phyloP scores from a whole-genome alignment of 1,140 invertebrate species.

The Microplitis mediator region DNA sequence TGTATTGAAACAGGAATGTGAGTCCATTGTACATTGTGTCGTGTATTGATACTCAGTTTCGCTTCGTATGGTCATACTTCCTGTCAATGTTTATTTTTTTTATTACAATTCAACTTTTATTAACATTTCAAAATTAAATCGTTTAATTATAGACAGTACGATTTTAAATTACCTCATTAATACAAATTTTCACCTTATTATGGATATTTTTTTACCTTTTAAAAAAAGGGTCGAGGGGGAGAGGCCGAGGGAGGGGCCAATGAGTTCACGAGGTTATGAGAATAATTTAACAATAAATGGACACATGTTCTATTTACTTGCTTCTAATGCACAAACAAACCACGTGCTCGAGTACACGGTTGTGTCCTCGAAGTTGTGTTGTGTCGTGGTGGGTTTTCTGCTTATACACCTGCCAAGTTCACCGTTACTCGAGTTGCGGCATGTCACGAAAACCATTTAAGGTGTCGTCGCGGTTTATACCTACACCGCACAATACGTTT shows the following conservation, averaged over 20 bases:
- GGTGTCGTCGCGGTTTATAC: constrained; percentile 16
- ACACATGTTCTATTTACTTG: neutral
- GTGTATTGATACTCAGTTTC: neutral
- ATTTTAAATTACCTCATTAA: too few species aligned
- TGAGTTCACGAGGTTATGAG: neutral
- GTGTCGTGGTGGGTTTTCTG: constrained; percentile 15
- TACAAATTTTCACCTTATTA: too few species aligned
- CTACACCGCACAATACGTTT: neutral
- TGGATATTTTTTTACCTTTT: too few species aligned
- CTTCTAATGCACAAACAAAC: neutral
- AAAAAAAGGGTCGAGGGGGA: too few species aligned
- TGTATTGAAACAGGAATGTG: constrained; percentile 19
- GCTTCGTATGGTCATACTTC: neutral
- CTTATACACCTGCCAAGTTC: constrained; percentile 26
- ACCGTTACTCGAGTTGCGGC: constrained; percentile 24
- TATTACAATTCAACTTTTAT: neutral
- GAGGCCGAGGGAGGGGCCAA: too few species aligned
- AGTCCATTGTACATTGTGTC: constrained; percentile 25
- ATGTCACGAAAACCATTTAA: constrained; percentile 32
- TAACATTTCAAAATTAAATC: too few species aligned
- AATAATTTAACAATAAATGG: neutral
- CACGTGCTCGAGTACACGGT: constrained; percentile 12
- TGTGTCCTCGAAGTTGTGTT: neutral
- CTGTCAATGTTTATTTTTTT: constrained; percentile 7
- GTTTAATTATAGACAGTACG: too few species aligned